These are phyloP conservation scores for Calliphora vicina DNA, from an alignment of 1,140 invertebrate species.

Conservation along the genomic window DNA sequence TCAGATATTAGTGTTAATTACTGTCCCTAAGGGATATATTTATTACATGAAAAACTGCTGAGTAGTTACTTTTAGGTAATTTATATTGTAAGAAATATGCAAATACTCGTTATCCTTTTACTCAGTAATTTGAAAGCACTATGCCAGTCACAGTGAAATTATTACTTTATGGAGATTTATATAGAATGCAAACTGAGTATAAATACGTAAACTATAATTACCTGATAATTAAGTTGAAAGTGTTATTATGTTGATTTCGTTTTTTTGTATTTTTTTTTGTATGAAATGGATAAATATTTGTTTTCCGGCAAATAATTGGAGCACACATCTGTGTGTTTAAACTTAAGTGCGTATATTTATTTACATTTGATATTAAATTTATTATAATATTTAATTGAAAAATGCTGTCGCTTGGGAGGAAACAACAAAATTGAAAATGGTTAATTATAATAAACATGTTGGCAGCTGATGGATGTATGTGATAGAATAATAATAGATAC, in stretches of 20 bases:
- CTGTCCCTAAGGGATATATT: too few relatives aligned
- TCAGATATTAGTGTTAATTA: too few relatives aligned
- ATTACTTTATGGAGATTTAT: background rate
- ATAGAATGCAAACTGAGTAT: background rate
- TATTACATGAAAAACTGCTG: too few relatives aligned
- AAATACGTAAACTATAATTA: background rate
- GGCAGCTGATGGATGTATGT: background rate
- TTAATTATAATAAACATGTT: constrained; percentile 9
- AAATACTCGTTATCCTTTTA: too few relatives aligned
- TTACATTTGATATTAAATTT: background rate
- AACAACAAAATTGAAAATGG: background rate
- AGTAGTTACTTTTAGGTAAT: too few relatives aligned
- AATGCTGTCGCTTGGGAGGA: constrained; percentile 17
- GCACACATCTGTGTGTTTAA: background rate
- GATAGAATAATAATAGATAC: background rate
- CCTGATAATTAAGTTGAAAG: constrained; percentile 13
- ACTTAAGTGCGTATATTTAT: background rate
- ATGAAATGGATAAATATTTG: background rate
- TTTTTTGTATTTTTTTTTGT: too few relatives aligned
- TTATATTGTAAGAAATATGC: too few relatives aligned
- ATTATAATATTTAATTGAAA: constrained; percentile 33
- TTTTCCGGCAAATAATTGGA: background rate
- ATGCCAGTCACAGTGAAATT: too few relatives aligned
- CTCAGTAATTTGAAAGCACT: too few relatives aligned
- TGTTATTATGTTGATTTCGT: background rate